These are phyloP conservation scores for Spongilla lacustris DNA, from an alignment of 37 sponge, comb jelly and placozoan genomes.

Conservation along the genomic window DNA sequence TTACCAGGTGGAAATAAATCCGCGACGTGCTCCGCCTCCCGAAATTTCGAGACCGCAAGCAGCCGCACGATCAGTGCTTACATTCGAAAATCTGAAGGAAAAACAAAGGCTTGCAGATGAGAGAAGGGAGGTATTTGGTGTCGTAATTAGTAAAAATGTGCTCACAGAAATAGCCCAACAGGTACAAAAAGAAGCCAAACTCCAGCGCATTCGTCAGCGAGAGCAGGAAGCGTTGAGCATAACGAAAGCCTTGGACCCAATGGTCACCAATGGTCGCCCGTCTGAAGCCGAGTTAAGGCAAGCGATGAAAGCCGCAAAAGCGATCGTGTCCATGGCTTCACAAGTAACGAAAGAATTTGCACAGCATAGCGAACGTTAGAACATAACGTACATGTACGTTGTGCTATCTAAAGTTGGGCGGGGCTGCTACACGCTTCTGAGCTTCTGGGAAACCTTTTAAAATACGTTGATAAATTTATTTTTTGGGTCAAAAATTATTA, in stretches of 20 bases:
- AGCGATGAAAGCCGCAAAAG: background rate
- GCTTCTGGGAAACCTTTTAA: too few species aligned
- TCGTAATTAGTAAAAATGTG: background rate
- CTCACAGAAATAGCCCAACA: background rate
- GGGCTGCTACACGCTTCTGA: too few species aligned
- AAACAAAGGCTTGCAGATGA: constrained; percentile 61
- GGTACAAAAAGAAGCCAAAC: constrained; percentile 40
- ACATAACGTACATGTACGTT: too few species aligned
- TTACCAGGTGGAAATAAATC: background rate
- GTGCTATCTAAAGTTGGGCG: too few species aligned
- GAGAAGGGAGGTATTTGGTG: constrained; percentile 52
- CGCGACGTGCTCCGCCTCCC: background rate
- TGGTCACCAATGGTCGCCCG: background rate
- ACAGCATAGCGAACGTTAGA: background rate
- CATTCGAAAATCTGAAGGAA: constrained; percentile 17
- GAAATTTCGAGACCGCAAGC: background rate
- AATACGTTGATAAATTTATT: too few species aligned
- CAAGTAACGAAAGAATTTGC: background rate
- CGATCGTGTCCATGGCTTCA: background rate
- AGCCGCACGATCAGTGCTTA: background rate
- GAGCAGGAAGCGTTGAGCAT: constrained; percentile 45
- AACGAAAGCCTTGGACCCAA: constrained; percentile 31
- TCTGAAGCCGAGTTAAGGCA: background rate
- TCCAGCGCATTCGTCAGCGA: constrained; percentile 41
- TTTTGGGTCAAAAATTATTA: too few species aligned